Conservation (phyloP, 2,113 vertebrate genomes). For the Candoia aspera region DNA sequence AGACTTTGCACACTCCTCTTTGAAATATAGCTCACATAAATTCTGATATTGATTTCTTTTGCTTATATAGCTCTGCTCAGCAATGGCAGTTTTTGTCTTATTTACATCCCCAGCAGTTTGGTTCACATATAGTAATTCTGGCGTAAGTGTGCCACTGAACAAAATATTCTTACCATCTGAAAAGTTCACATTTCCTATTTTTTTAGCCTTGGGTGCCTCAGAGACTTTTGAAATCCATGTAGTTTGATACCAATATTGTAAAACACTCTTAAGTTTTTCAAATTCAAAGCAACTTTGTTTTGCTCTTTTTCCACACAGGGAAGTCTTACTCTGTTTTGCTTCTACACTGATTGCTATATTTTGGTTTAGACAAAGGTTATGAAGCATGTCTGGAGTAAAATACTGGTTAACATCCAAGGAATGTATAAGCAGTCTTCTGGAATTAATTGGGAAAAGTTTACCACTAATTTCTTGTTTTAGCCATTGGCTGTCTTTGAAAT, state of each 20-base stretch:
- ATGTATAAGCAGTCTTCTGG: slow-evolving; percentile 29
- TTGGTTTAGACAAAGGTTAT: neutral
- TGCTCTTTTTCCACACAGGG: slow-evolving; percentile 22
- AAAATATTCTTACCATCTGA: neutral
- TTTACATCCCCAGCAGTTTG: slow-evolving; percentile 50
- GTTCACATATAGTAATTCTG: slow-evolving; percentile 41
- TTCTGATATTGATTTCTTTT: slow-evolving; percentile 61
- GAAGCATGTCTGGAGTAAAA: neutral
- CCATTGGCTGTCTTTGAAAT: slow-evolving; percentile 14
- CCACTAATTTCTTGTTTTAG: slow-evolving; percentile 29
- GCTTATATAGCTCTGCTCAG: slow-evolving; percentile 47
- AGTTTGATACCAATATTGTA: neutral
- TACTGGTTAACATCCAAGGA: slow-evolving; percentile 29
- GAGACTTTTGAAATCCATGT: accelerated
- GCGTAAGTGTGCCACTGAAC: neutral
- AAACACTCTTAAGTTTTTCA: slow-evolving; percentile 12
- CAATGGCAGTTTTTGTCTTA: slow-evolving; percentile 47
- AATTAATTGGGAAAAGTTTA: slow-evolving; percentile 21
- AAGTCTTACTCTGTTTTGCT: slow-evolving; percentile 1
- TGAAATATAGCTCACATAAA: slow-evolving; percentile 68
- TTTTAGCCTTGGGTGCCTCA: neutral
- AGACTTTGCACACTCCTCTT: slow-evolving; percentile 58
- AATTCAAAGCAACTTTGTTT: slow-evolving; percentile 19
- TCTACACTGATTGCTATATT: neutral
- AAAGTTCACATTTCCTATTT: neutral